Evolutionary conservation across 2,888 invertebrate species (phyloP), one percentile per base, ranked within the genome.

Genomic region (Platycheirus albimanus): DNA sequence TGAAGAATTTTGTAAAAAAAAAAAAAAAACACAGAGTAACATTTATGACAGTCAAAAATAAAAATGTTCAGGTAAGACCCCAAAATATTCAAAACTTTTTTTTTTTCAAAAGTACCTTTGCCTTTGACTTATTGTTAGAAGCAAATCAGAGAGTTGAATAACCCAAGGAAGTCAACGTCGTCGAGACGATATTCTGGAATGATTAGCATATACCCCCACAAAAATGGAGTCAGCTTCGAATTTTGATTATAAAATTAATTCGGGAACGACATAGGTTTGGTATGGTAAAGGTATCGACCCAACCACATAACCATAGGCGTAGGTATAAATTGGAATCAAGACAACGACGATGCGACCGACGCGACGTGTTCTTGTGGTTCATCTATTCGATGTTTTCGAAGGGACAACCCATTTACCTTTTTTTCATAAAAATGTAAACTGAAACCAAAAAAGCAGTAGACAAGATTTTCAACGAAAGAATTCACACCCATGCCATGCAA

Each of bases 401-500:
- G 80, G 64, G 71, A 77, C 71, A 66, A 24, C 45, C 71, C 30
- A 71, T 76, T 76, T 76, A 49, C 7, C 19, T 13, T 24, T 38
- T 54, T n/a, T n/a, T 24, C 15, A 41, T 58, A 77, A 45, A 45
- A 77, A 67, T 81, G 71, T 77, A 81, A 81, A 67, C 71, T 51
- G 81, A 77, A 36, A 71, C 47, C 64, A 45, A 54, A 69, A 38
- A 33, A 17, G 3, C 8, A 19, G 11, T 33, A 49, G 20, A 64
- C 30, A 49, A 72, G 19, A 52, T 66, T 81, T 76, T 66, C 52
- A 76, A 58, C 24, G 43, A 30, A 24, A 61, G 61, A 61, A 66
- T 81, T 81, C 71, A 81, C 81, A 77, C 76, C 67, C 81, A 71
- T 52, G 36, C 70, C 81, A 77, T 71, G 61, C 81, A 71, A 52